Evolutionary conservation across 2,888 invertebrate genomes (phyloP).

Genomic region (Oasisia sp.): DNA sequence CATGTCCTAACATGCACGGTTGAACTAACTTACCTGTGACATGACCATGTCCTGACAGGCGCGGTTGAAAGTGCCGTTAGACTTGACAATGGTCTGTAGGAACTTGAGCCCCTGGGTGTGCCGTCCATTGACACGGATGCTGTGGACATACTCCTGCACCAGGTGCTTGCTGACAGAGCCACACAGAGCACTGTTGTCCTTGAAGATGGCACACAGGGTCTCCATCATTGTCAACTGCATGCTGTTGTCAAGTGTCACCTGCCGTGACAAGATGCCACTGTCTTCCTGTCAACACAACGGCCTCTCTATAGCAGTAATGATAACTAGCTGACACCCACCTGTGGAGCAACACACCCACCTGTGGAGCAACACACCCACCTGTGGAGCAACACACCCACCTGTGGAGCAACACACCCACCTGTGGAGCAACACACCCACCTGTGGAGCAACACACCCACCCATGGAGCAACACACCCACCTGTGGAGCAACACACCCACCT

Average conservation of each 20-base stretch:
- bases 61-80: constrained; percentile 93
- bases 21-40: constrained; percentile 77
- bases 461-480: too few relatives aligned
- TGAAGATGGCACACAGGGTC: constrained; percentile 95
- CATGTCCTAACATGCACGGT: background rate
- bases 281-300: background rate
- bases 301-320: background rate
- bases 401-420: too few relatives aligned
- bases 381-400: too few relatives aligned
- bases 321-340: background rate
- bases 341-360: too few relatives aligned
- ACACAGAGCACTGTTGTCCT: constrained; percentile 93
- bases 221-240: constrained; percentile 81
- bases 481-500: too few relatives aligned
- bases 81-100: constrained; percentile 95
- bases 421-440: too few relatives aligned
- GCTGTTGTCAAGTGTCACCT: constrained; percentile 6
- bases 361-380: too few relatives aligned
- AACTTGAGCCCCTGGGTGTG: constrained; percentile 93
- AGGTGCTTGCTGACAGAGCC: constrained; percentile 96
- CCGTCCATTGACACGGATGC: constrained; percentile 94
- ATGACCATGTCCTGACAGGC: constrained; percentile 97
- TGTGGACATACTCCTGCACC: constrained; percentile 96
- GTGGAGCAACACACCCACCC: too few relatives aligned
- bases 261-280: background rate